Percentiles rank a stretch among this genome's conserved stretches.
Evolutionary conservation across 2,113 vertebrate genomes (phyloP).

Genomic region (Geococcyx californianus): DNA sequence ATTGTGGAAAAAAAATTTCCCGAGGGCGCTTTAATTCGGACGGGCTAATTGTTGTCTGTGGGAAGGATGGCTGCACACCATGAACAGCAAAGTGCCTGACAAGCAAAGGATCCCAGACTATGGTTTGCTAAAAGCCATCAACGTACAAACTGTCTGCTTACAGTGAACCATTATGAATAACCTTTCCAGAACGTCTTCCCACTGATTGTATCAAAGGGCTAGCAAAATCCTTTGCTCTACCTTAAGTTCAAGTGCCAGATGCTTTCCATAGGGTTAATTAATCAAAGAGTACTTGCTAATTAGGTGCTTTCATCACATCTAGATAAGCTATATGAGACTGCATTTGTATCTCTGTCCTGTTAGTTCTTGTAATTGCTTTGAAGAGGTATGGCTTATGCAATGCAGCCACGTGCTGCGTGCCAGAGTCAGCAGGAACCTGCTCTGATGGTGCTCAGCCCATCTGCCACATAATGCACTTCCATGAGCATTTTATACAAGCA

Average conservation of each 20-base stretch:
- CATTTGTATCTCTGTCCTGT: not conserved
- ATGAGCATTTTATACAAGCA: slow-evolving; percentile 8
- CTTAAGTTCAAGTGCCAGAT: slow-evolving; percentile 2
- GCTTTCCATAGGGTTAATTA: slow-evolving; percentile 49
- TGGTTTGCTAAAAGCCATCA: not conserved
- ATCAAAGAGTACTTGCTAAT: slow-evolving; percentile 44
- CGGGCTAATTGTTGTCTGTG: not conserved
- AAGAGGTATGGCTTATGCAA: not conserved
- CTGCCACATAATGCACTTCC: slow-evolving; percentile 9
- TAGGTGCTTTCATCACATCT: slow-evolving; percentile 6
- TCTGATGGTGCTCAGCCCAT: slow-evolving; percentile 29
- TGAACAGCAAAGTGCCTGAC: not conserved
- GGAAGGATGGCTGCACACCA: not conserved
- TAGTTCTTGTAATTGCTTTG: slow-evolving; percentile 33
- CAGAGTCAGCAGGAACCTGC: slow-evolving; percentile 17
- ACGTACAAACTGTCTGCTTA: not conserved
- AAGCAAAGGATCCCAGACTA: not conserved
- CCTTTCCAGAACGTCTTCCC: not conserved
- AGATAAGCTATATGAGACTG: not conserved
- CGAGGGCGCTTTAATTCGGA: accelerated
- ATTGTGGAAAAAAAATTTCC: too few relatives aligned
- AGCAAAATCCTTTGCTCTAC: not conserved
- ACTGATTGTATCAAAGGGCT: not conserved
- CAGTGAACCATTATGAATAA: not conserved
- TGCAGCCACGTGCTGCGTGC: not conserved